These are phyloP conservation scores for Poeciliopsis gracilis DNA, from an alignment of 2,797 vertebrate species.

Conservation along the genomic window DNA sequence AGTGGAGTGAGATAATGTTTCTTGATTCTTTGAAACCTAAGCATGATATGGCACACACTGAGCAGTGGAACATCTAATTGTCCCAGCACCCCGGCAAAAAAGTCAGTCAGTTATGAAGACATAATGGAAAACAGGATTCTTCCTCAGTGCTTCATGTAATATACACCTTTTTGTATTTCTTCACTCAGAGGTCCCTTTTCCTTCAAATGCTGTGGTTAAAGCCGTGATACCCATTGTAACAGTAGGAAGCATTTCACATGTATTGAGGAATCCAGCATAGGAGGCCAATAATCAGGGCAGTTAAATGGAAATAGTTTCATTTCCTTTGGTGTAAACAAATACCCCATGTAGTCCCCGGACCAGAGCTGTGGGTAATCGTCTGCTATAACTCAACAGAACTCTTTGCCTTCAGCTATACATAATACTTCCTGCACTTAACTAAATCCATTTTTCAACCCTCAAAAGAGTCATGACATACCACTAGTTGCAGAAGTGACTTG, in stretches of 20 bases:
- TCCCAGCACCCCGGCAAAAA: slow-evolving; percentile 78
- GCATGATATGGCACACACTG: slow-evolving; percentile 68
- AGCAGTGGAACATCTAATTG: slow-evolving; percentile 69
- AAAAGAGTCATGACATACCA: slow-evolving; percentile 64
- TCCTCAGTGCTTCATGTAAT: slow-evolving; percentile 59
- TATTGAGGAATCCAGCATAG: slow-evolving; percentile 60
- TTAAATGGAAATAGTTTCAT: slow-evolving; percentile 78
- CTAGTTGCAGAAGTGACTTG: slow-evolving; percentile 54
- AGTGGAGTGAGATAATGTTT: slow-evolving; percentile 74
- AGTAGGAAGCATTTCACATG: slow-evolving; percentile 63
- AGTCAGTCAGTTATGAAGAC: slow-evolving; percentile 72
- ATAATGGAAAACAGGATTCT: slow-evolving; percentile 77
- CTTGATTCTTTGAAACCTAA: slow-evolving; percentile 78
- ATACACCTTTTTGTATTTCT: slow-evolving; percentile 68
- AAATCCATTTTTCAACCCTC: slow-evolving; percentile 78
- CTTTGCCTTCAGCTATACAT: slow-evolving; percentile 77
- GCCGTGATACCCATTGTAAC: slow-evolving; percentile 58
- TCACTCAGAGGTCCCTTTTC: slow-evolving; percentile 2
- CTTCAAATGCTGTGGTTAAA: slow-evolving; percentile 56
- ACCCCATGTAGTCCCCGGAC: slow-evolving; percentile 67
- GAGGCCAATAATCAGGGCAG: slow-evolving; percentile 70
- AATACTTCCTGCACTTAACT: slow-evolving; percentile 82
- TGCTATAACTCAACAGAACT: slow-evolving; percentile 78
- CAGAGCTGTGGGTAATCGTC: slow-evolving; percentile 75
- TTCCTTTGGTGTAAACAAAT: slow-evolving; percentile 82